Conservation (phyloP, 2,888 invertebrate species). For the Folsomia candida region DNA sequence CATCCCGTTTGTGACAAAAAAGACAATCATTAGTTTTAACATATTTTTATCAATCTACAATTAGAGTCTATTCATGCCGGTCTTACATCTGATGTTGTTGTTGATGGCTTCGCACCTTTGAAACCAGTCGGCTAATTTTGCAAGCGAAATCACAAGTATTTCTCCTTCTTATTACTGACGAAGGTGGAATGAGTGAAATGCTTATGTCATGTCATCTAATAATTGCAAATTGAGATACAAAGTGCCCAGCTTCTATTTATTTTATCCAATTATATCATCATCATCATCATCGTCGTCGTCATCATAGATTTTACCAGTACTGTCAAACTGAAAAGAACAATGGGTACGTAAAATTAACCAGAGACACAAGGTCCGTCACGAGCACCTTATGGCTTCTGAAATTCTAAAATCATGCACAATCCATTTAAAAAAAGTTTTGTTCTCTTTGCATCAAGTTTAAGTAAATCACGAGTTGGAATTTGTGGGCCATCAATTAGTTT, state of each 20-base stretch:
- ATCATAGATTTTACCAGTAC: neutral
- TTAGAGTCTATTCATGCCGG: neutral
- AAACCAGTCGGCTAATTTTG: neutral
- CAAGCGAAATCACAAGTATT: neutral
- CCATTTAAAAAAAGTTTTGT: neutral
- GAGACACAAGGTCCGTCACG: constrained; percentile 42
- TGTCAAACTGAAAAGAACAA: neutral
- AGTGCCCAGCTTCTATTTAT: neutral
- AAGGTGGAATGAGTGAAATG: neutral
- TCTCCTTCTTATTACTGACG: neutral
- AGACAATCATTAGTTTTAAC: neutral
- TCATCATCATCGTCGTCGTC: too few species aligned
- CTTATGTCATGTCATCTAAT: neutral
- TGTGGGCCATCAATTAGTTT: constrained; percentile 1
- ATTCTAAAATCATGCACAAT: constrained; percentile 11
- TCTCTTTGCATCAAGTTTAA: neutral
- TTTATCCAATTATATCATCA: neutral
- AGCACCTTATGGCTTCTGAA: constrained; percentile 13
- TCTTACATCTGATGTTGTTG: too few species aligned
- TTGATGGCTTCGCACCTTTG: neutral
- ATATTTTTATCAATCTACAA: neutral
- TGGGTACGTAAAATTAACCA: neutral
- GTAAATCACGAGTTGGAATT: constrained; percentile 2
- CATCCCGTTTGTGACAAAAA: neutral
- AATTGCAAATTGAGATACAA: neutral